Conservation (phyloP, 1,140 invertebrate species). For the Bombus vancouverensis region DNA sequence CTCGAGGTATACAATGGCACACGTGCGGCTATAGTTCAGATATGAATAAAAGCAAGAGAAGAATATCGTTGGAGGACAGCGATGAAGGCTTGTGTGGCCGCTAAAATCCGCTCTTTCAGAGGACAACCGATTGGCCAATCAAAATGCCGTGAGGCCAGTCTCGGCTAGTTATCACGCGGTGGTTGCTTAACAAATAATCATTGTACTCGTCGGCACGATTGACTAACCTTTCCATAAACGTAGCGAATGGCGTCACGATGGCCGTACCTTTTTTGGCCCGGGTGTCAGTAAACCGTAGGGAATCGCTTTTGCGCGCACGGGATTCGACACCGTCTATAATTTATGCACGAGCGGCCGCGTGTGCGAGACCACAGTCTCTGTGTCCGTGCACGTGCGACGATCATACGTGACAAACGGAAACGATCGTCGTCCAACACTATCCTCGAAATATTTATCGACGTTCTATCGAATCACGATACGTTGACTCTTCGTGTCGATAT, state of each 20-base stretch:
- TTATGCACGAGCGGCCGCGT: slow-evolving; percentile 54
- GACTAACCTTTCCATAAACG: slow-evolving; percentile 73
- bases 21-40: background rate
- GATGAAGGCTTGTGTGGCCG: slow-evolving; percentile 1
- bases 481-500: background rate
- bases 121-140: slow-evolving; percentile 25
- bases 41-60: background rate
- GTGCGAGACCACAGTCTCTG: background rate
- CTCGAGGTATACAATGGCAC: background rate
- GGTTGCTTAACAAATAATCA: slow-evolving; percentile 75
- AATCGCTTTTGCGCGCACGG: slow-evolving; percentile 48
- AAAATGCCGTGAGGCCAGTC: slow-evolving; percentile 47
- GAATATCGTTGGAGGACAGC: background rate
- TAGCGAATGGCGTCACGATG: slow-evolving; percentile 72
- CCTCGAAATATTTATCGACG: slow-evolving; percentile 9
- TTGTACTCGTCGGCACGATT: slow-evolving; percentile 67
- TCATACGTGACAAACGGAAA: slow-evolving; percentile 30
- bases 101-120: slow-evolving; percentile 6
- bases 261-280: slow-evolving; percentile 75
- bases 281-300: slow-evolving; percentile 54
- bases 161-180: slow-evolving; percentile 64
- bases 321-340: slow-evolving; percentile 49
- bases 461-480: too few species aligned
- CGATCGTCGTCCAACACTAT: slow-evolving; percentile 1
- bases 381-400: slow-evolving; percentile 36